A percentile compares a stretch with the other conserved stretches of the same genome.
phyloP scores from a whole-genome alignment of 2,797 vertebrate species.

The Hemibagrus guttatus region DNA sequence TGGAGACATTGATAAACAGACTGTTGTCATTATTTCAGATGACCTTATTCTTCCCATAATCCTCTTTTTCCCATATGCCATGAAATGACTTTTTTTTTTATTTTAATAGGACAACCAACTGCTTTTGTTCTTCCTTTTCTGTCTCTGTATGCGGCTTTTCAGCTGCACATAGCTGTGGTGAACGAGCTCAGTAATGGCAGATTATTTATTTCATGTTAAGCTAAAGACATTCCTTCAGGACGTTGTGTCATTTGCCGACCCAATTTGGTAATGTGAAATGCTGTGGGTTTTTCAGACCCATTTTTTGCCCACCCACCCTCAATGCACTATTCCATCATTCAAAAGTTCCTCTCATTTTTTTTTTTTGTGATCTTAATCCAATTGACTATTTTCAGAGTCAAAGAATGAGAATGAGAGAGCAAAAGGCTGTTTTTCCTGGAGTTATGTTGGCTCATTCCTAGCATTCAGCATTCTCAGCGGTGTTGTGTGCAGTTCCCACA shows the following conservation, averaged over 20 bases:
- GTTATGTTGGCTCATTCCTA: constrained; percentile 71
- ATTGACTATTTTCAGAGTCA: constrained; percentile 72
- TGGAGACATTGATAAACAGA: constrained; percentile 47
- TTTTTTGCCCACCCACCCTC: constrained; percentile 67
- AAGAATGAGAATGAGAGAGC: constrained; percentile 69
- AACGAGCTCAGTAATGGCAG: constrained; percentile 71
- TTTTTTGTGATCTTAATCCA: constrained; percentile 57
- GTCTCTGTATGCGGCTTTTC: constrained; percentile 70
- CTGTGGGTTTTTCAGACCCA: constrained; percentile 66
- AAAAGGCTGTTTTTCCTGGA: constrained; percentile 50
- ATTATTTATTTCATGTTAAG: constrained; percentile 77
- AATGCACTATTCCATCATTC: constrained; percentile 59
- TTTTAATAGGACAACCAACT: constrained; percentile 67
- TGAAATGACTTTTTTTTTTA: constrained; percentile 63
- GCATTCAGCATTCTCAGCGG: constrained; percentile 10
- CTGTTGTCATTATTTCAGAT: constrained; percentile 56
- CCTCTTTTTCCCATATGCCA: constrained; percentile 64
- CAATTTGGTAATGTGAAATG: constrained; percentile 82
- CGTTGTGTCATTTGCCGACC: constrained; percentile 76
- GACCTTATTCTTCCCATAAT: constrained; percentile 63
- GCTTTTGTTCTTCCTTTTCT: constrained; percentile 56
- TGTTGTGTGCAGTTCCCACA: constrained; percentile 35
- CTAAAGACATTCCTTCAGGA: constrained; percentile 73
- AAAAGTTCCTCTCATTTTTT: constrained; percentile 43
- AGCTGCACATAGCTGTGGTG: constrained; percentile 74